Base-by-base conservation (phyloP, 2,888 invertebrate genomes). In the Linnaemya tessellans region DNA sequence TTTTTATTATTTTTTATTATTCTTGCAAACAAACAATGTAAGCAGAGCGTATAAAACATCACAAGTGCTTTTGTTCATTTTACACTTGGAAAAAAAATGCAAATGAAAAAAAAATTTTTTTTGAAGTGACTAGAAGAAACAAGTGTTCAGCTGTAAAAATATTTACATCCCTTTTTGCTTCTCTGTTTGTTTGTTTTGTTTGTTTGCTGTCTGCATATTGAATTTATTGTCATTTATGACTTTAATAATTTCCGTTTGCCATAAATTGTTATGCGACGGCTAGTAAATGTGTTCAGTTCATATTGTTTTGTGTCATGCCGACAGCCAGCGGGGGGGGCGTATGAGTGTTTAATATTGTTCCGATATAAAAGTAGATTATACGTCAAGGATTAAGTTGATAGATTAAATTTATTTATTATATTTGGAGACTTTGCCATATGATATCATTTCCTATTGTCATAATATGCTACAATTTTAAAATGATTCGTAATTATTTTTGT, bases 201-300 rank as follows among this genome's bases (percentile, higher is more conserved):
- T 35, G 35, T 58, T 71, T 38, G 20, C 41, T 43, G 25, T 67
- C 58, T 74, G 58, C 22, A 67, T 74, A 43, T 67, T 58, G 74
- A 74, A 80, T 67, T 74, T 80, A 80, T 74, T 80, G 80, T 60
- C 73, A 67, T 74, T 74, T 80, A 74, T 74, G 65, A 60, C 58
- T 74, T 60, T 67, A 74, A 60, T 49, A 74, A 67, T 74, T 80
- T 80, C 67, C 73, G 60, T 67, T 74, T 67, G 58, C n/a, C 67
- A 67, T 74, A 74, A 74, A 74, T 65, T 67, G 49, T 65, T 9
- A 13, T 18, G 58, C 56, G 20, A 38, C 9, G n/a, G n/a, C n/a
- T n/a, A n/a, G n/a, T n/a, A 9, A 35, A 60, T 35, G 60, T 46
- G 20, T 67, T 51, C n/a, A 58, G 30, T 67, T 67, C 58, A 67